phyloP scores from a whole-genome alignment of 2,113 vertebrate genomes.

The Theristicus caerulescens region DNA sequence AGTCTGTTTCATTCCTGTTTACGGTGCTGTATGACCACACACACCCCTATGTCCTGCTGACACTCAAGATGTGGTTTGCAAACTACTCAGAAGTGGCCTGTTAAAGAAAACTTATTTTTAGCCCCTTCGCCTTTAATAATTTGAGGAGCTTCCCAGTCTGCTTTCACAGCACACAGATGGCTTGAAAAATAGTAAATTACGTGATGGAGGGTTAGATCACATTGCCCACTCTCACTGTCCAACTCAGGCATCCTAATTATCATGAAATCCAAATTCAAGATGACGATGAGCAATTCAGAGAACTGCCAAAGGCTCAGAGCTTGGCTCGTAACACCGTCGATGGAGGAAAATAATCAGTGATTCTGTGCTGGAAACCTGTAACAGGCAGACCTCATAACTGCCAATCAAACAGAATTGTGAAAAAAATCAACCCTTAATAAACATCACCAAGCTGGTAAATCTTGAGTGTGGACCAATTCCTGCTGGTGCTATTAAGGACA shows the following conservation, averaged over 20 bases:
- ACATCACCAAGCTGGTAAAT: neutral
- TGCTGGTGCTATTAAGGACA: neutral
- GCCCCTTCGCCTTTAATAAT: neutral
- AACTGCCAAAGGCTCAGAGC: neutral
- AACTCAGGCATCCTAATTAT: constrained; percentile 4
- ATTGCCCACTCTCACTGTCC: neutral
- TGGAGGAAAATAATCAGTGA: neutral
- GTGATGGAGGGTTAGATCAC: neutral
- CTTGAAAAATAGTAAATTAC: neutral
- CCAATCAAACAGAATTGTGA: neutral
- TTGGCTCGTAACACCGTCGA: neutral
- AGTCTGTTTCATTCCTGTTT: neutral
- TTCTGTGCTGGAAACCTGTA: neutral
- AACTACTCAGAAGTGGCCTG: neutral
- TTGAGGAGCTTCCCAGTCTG: neutral
- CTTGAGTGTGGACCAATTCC: neutral
- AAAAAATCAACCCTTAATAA: neutral
- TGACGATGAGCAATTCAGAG: neutral
- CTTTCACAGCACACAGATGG: neutral
- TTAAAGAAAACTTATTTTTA: neutral
- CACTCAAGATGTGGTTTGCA: neutral
- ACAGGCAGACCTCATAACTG: neutral
- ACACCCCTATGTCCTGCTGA: neutral
- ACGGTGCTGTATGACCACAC: neutral
- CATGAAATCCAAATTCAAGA: constrained; percentile 22